These are phyloP conservation scores for Xiphydria camelus DNA, from an alignment of 2,888 invertebrate genomes.

Conservation along the genomic window DNA sequence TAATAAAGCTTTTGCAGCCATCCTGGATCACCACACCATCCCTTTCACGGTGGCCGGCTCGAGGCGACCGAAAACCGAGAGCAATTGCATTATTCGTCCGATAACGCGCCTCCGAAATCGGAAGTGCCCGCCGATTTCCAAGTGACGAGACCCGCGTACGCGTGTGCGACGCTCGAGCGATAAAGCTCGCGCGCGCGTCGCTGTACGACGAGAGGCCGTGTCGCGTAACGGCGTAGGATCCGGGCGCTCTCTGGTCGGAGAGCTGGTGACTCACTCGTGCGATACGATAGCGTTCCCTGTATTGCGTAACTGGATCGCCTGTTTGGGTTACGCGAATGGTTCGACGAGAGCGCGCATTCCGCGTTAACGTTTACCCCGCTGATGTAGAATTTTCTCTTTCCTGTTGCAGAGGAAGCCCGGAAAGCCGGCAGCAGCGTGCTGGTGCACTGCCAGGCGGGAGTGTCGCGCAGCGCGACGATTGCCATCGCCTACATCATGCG, in stretches of 20 bases:
- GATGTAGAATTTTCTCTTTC: slow-evolving; percentile 16
- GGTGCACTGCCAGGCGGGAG: slow-evolving; percentile 94
- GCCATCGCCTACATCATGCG: slow-evolving; percentile 95
- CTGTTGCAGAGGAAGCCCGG: slow-evolving; percentile 71
- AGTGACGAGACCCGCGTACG: too few relatives aligned
- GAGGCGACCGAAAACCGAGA: too few relatives aligned
- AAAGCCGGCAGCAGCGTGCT: slow-evolving; percentile 75
- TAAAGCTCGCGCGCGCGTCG: too few relatives aligned
- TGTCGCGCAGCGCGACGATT: slow-evolving; percentile 91
- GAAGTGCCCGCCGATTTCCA: too few relatives aligned
- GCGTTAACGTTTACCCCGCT: not conserved
- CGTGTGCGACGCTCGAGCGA: too few relatives aligned
- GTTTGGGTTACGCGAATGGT: slow-evolving; percentile 46
- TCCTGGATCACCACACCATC: too few relatives aligned
- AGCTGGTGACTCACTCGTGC: slow-evolving; percentile 42
- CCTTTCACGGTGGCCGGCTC: too few relatives aligned
- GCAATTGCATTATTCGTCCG: too few relatives aligned
- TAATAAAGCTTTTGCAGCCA: too few relatives aligned
- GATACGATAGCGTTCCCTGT: slow-evolving; percentile 47
- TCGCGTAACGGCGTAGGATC: slow-evolving; percentile 28
- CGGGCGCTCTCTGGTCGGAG: slow-evolving; percentile 27
- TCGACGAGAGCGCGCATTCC: slow-evolving; percentile 26
- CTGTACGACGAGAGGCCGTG: too few relatives aligned
- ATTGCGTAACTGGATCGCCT: slow-evolving; percentile 47
- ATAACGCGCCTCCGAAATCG: too few relatives aligned